Evolutionary conservation across 2,888 invertebrate species (phyloP).

Genomic region (Temnothorax rugatulus): DNA sequence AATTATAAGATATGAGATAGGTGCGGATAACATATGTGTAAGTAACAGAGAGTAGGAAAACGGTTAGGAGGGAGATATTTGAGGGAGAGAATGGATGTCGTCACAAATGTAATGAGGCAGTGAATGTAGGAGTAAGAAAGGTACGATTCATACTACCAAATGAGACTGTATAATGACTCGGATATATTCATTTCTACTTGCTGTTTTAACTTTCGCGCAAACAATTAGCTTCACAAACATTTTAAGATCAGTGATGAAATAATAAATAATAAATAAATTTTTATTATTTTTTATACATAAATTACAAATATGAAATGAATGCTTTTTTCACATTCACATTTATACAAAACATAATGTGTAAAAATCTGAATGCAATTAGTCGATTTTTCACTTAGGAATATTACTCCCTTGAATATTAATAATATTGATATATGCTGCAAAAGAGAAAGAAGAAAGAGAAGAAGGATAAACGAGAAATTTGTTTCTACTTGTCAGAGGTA

Average conservation of each 20-base stretch:
- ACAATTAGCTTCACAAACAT: not conserved
- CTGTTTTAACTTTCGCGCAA: not conserved
- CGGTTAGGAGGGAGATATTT: conserved; percentile 7
- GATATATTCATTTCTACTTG: conserved; percentile 26
- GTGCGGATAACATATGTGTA: not conserved
- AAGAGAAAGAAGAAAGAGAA: not conserved
- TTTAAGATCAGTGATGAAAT: not conserved
- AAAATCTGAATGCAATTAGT: not conserved
- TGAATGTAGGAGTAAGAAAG: conserved; percentile 32
- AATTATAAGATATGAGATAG: not conserved
- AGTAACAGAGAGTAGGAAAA: not conserved
- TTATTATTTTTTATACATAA: not conserved
- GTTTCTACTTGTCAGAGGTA: conserved; percentile 14
- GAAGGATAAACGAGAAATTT: conserved; percentile 4
- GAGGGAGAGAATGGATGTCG: conserved; percentile 35
- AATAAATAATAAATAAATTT: not conserved
- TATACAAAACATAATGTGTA: not conserved
- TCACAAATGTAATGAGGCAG: conserved; percentile 27
- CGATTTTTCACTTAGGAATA: not conserved
- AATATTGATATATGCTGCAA: not conserved
- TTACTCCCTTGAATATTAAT: conserved; percentile 1
- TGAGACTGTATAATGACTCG: conserved; percentile 6
- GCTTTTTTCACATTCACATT: not conserved
- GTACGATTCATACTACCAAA: conserved; percentile 41
- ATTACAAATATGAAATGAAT: not conserved